Conservation (phyloP, 2,888 invertebrate genomes). For the Biston stratarius region DNA sequence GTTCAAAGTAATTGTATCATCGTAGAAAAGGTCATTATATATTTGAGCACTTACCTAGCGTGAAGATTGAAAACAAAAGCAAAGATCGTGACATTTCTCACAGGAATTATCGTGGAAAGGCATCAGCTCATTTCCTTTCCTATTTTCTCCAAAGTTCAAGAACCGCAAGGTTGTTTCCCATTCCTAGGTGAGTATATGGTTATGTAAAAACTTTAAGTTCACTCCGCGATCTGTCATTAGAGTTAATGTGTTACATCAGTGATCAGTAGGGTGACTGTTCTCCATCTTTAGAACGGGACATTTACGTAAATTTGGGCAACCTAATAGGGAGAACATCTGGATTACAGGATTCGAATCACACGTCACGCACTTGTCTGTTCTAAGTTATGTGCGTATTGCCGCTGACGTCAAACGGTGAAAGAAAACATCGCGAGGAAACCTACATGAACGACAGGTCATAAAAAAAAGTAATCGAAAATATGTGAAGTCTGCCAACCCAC, state of each 20-base stretch:
- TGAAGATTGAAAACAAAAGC: constrained; percentile 13
- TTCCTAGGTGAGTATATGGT: constrained; percentile 22
- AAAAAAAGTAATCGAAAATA: no score
- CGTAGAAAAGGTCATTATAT: no score
- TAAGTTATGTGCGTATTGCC: no score
- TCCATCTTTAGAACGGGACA: neutral
- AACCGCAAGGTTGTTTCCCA: constrained; percentile 39
- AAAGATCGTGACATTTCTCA: constrained; percentile 25
- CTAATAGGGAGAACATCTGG: no score
- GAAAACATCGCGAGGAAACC: no score
- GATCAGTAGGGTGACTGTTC: constrained; percentile 29
- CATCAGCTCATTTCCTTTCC: constrained; percentile 19
- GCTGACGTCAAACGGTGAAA: no score
- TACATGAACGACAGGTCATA: no score
- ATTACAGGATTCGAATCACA: no score
- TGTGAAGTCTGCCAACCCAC: no score
- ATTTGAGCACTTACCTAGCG: no score
- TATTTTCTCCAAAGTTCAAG: constrained; percentile 33
- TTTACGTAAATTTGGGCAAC: neutral
- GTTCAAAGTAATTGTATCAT: no score
- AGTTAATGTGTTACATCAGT: constrained; percentile 45
- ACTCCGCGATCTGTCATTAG: constrained; percentile 39
- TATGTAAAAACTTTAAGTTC: constrained; percentile 43
- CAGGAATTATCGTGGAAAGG: constrained; percentile 6
- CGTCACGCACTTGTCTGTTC: no score